Conservation (phyloP, 2,888 invertebrate species). For the Pheosia gnoma region DNA sequence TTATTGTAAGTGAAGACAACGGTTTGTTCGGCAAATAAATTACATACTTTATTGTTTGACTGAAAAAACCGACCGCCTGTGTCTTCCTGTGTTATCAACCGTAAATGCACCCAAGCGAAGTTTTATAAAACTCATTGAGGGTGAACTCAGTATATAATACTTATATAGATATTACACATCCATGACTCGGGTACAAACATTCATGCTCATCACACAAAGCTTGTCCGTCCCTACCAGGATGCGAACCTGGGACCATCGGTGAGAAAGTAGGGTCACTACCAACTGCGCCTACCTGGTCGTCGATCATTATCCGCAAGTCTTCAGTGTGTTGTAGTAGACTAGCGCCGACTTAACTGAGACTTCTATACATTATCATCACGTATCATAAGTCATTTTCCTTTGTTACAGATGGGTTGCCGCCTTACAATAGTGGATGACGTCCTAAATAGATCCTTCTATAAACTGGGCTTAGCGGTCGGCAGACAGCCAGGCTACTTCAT, state of each 20-base stretch:
- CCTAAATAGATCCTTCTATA: slow-evolving; percentile 92
- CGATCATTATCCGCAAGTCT: no score
- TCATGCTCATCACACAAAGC: no score
- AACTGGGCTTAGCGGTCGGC: slow-evolving; percentile 91
- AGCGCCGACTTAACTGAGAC: no score
- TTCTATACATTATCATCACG: no score
- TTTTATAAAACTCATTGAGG: background rate
- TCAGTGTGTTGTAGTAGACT: no score
- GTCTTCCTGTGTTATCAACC: background rate
- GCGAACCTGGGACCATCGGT: no score
- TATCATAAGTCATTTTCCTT: slow-evolving; percentile 14
- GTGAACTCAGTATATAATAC: no score
- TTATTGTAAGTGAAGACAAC: background rate
- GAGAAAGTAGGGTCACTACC: no score
- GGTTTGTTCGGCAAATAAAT: background rate
- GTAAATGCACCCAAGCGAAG: background rate
- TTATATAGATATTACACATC: no score
- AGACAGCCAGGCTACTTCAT: slow-evolving; percentile 94
- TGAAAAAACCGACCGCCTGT: slow-evolving; percentile 2
- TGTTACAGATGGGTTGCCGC: slow-evolving; percentile 88
- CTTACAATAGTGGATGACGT: slow-evolving; percentile 91
- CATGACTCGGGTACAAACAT: no score
- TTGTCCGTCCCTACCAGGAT: no score
- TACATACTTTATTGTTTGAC: background rate
- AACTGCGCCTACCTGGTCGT: no score